A percentile compares a stretch with the other conserved stretches of the same genome.
Conservation (phyloP, 2,113 vertebrate genomes). For the Ptychochromis oligacanthus region DNA sequence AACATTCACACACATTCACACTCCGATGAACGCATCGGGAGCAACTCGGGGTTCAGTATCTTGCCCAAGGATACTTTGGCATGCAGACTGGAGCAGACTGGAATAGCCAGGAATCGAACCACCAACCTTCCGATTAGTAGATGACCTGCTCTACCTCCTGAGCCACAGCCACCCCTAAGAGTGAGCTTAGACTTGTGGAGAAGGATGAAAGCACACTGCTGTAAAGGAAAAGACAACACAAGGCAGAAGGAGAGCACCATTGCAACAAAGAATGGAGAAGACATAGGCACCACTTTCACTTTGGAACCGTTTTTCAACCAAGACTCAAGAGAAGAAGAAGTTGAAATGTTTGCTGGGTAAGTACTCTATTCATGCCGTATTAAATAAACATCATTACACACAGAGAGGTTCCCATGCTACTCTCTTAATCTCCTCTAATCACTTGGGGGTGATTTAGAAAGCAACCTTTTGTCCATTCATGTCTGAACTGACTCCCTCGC, state of each 20-base stretch:
- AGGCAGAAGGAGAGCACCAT: not conserved
- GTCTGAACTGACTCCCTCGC: not conserved
- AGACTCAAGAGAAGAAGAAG: not conserved
- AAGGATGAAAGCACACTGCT: not conserved
- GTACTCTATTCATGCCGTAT: not conserved
- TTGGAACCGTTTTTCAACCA: too few relatives aligned
- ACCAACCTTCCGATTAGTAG: too few relatives aligned
- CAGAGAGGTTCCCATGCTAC: not conserved
- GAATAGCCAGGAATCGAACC: too few relatives aligned
- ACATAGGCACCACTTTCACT: too few relatives aligned
- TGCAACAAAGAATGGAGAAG: not conserved
- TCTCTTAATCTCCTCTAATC: not conserved
- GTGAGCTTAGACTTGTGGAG: not conserved
- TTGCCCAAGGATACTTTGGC: too few relatives aligned
- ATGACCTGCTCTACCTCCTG: too few relatives aligned
- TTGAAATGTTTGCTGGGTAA: not conserved
- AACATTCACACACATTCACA: too few relatives aligned
- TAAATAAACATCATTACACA: not conserved
- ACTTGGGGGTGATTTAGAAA: not conserved
- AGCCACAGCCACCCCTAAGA: not conserved
- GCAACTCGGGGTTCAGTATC: too few relatives aligned
- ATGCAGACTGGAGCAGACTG: too few relatives aligned
- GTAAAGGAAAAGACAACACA: not conserved
- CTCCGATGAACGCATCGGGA: too few relatives aligned
- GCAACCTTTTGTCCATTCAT: constrained; percentile 6